Evolutionary conservation across 1,140 invertebrate genomes (phyloP), one percentile per base, ranked within the genome.

Genomic region (Dryas iulia): DNA sequence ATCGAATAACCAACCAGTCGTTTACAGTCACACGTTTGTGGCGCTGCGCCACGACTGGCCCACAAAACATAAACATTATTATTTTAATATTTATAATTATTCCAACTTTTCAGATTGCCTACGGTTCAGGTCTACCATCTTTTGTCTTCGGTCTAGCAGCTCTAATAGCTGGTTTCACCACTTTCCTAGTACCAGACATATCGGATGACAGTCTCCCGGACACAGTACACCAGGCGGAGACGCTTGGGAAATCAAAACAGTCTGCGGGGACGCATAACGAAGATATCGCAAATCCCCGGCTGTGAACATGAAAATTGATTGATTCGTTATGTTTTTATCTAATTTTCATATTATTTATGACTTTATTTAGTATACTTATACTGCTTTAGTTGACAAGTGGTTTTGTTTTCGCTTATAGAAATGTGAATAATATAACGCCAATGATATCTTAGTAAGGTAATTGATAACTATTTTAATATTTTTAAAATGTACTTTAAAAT

Each of bases 51-150:
- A n/a, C n/a, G n/a, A n/a, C n/a, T n/a, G n/a, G n/a, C n/a, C n/a
- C n/a, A n/a, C n/a, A n/a, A n/a, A n/a, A n/a, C n/a, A n/a, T n/a
- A n/a, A n/a, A n/a, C n/a, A n/a, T n/a, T n/a, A n/a, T 25, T 39
- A 26, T 1, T 66, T 58, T 64, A n/a, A 65, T 71, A 28, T 12
- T 28, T 18, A 69, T 1, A 12, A 5, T 23, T 56, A n/a, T n/a
- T n/a, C n/a, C 4, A 4, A n/a, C 23, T 12, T 82, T 81, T 18
- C 73, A 86, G 84, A 77, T 82, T 61, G 69, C 69, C 0, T 87
- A 85, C 52, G 88, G 84, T 82, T 57, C 60, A 1, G 87, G 84
- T 24, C 66, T 88, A 1, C 86, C 87, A 7, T 74, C 83, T 0
- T 18, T 87, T 1, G 59, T 85, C 1, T 88, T 87, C 28, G 84